Conservation (phyloP, 1,140 invertebrate species). For the Lasioglossum albipes region DNA sequence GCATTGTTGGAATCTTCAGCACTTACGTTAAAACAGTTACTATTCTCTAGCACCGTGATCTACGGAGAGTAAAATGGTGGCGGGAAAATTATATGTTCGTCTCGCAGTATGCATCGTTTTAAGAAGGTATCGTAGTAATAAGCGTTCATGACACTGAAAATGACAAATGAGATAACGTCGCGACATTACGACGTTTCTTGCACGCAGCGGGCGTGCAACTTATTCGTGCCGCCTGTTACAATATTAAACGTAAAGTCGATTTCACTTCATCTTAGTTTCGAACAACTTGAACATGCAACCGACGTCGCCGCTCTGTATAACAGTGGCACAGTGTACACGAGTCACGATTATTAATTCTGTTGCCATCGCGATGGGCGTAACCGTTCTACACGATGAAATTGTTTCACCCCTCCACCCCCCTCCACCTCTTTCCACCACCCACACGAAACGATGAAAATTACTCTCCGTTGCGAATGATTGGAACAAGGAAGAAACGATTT, state of each 20-base stretch:
- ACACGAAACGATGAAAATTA: background rate
- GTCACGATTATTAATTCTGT: conserved; percentile 14
- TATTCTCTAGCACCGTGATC: no score
- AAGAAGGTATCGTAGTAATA: background rate
- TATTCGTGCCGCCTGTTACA: background rate
- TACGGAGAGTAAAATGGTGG: no score
- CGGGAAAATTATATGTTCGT: no score
- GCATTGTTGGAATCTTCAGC: no score
- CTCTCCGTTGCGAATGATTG: background rate
- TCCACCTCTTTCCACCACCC: background rate
- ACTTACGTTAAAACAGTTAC: no score
- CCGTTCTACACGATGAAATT: conserved; percentile 8
- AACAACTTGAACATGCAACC: conserved; percentile 14
- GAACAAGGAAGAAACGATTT: conserved; percentile 3
- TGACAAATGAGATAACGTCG: background rate
- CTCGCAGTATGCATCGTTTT: no score
- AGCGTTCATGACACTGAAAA: background rate
- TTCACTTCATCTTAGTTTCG: conserved; percentile 1
- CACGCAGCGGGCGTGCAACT: background rate
- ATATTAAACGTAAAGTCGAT: conserved; percentile 1
- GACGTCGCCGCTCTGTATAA: background rate
- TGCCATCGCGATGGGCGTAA: conserved; percentile 6
- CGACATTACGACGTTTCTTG: background rate
- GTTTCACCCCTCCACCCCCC: background rate
- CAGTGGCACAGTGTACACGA: background rate